phyloP scores from a whole-genome alignment of 2,888 invertebrate species.

The Zhuqinia jingwanae region DNA sequence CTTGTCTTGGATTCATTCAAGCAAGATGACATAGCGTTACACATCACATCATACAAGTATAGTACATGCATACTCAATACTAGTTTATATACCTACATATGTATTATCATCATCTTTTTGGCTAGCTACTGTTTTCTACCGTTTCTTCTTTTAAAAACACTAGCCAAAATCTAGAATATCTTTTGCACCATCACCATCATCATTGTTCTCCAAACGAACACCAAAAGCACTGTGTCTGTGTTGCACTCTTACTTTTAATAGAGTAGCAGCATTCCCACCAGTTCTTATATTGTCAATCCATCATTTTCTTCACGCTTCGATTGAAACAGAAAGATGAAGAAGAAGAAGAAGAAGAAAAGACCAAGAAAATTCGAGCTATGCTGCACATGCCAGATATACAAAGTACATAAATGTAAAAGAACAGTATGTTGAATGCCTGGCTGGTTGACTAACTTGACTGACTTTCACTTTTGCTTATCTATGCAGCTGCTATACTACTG shows the following conservation, averaged over 20 bases:
- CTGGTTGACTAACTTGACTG: not conserved
- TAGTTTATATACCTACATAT: not conserved
- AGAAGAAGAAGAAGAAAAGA: slow-evolving; percentile 10
- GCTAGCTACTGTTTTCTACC: not conserved
- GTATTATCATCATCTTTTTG: not conserved
- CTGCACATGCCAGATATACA: not conserved
- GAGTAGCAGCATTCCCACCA: not conserved
- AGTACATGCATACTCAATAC: too few species aligned
- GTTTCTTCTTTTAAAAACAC: not conserved
- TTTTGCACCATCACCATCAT: too few species aligned
- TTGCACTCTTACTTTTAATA: slow-evolving; percentile 19
- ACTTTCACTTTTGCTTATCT: not conserved
- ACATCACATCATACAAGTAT: too few species aligned
- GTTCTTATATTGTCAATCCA: slow-evolving; percentile 47
- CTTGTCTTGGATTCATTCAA: slow-evolving; percentile 32
- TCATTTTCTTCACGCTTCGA: slow-evolving; percentile 56
- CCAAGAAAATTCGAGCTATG: not conserved
- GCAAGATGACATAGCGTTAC: not conserved
- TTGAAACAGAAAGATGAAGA: slow-evolving; percentile 25
- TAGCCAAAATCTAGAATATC: not conserved
- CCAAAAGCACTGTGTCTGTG: not conserved
- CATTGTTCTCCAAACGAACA: slow-evolving; percentile 14
- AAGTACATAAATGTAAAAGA: slow-evolving; percentile 1
- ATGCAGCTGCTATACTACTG: too few species aligned
- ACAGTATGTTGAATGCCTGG: slow-evolving; percentile 19